Conservation (phyloP, 2,888 invertebrate genomes). For the Tromatobia lineatoria region DNA sequence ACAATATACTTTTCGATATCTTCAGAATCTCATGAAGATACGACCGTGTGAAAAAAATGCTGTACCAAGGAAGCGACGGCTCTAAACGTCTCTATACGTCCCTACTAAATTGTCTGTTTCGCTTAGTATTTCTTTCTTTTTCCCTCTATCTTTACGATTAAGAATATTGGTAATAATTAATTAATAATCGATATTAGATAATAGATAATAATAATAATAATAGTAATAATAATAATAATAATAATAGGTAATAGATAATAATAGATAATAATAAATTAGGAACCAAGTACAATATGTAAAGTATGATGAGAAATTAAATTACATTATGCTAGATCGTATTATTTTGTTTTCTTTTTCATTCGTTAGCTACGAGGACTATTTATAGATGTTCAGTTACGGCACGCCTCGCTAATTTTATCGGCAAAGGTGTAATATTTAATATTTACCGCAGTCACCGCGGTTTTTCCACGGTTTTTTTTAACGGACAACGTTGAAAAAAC, state of each 20-base stretch:
- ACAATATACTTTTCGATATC: not conserved
- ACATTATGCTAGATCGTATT: constrained; percentile 66
- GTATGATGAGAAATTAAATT: constrained; percentile 82
- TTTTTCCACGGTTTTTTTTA: not conserved
- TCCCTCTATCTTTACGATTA: constrained; percentile 74
- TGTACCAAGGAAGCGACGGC: constrained; percentile 14
- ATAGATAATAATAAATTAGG: constrained; percentile 84
- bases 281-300: constrained; percentile 84
- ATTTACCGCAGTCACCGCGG: not conserved
- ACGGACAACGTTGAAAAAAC: not conserved
- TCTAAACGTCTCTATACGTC: constrained; percentile 20
- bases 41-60: not conserved
- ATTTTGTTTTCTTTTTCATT: constrained; percentile 62
- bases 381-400: constrained; percentile 34
- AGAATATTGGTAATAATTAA: constrained; percentile 73
- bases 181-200: constrained; percentile 77
- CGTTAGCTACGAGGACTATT: constrained; percentile 50
- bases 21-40: not conserved
- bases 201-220: constrained; percentile 77
- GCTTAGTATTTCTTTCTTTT: constrained; percentile 40
- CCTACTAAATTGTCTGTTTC: constrained; percentile 48
- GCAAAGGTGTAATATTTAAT: not conserved
- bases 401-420: constrained; percentile 56
- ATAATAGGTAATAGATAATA: constrained; percentile 71
- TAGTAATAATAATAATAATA: constrained; percentile 70